phyloP scores from a whole-genome alignment of 1,140 invertebrate species.

The Chionoecetes opilio region DNA sequence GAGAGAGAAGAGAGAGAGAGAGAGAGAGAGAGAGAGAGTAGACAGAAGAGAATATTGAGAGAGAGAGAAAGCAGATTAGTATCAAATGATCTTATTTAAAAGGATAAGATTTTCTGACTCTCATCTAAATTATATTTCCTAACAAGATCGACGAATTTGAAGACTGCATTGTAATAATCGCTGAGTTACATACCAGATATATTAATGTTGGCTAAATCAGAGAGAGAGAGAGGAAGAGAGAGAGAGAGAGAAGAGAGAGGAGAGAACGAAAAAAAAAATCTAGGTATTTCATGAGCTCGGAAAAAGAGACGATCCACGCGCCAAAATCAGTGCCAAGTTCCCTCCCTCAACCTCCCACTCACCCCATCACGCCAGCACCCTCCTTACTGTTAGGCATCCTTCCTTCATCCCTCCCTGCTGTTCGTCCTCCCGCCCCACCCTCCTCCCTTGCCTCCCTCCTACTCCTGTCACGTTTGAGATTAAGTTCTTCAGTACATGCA shows the following conservation, averaged over 20 bases:
- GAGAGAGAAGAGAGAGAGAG: no score
- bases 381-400: not conserved
- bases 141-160: no score
- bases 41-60: no score
- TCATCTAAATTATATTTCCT: no score
- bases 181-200: no score
- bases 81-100: no score
- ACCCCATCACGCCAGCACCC: no score
- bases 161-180: no score
- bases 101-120: no score
- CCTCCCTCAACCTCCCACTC: not conserved
- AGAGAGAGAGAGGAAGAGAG: slow-evolving; percentile 11
- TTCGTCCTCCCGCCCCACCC: not conserved
- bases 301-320: not conserved
- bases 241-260: slow-evolving; percentile 28
- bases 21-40: slow-evolving; percentile 18
- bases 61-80: not conserved
- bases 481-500: not conserved
- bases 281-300: not conserved
- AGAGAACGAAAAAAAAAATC: not conserved
- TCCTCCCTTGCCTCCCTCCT: not conserved
- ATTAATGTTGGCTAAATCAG: no score
- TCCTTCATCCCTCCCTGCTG: not conserved
- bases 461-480: not conserved
- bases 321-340: not conserved